Base-by-base conservation (phyloP, 2,797 vertebrate genomes). In the Sandelia bainsii region DNA sequence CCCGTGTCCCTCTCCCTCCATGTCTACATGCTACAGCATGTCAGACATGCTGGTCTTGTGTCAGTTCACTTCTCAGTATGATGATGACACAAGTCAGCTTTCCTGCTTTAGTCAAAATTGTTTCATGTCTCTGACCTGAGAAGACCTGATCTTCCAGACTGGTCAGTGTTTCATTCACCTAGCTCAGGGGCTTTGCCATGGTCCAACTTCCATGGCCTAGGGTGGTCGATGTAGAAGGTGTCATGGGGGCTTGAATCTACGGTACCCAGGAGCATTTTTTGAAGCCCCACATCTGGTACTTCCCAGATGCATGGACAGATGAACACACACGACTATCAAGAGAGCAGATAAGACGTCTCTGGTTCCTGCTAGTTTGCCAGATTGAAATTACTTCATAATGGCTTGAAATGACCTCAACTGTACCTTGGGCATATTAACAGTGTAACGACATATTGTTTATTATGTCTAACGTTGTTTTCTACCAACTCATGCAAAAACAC, bases 231-330 rank as follows among this genome's bases (percentile, higher is more conserved):
- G 73, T 62, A 69, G 79, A 76, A 83, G 75, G 82, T 81, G 84
- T 83, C 87, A 69, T 85, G 42, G 62, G 80, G 69, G 71, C 86
- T 90, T 91, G 93, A 89, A 93, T 93, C 84, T 83, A 73, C 77
- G 72, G 52, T 61, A 59, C 74, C 60, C 62, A 32, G 23, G 77
- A 80, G 80, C 45, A 58, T 56, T 72, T 70, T 78, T 71, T 49
- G 66, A 69, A 82, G 57, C 57, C 8, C 34, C 62, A 69, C 88
- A 91, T 83, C 80, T 87, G 87, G 67, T 89, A 69, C 46, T 70
- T 77, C 50, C 66, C 85, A 89, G 81, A 85, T 83, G 84, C 64
- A 70, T 5, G 0, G 83, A 60, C 32, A 34, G 9, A 34, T 34
- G 8, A 34, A 34, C 1, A 34, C 8, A 34, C 75, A 88, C 16